These are phyloP conservation scores for Gymnocypris eckloni DNA, from an alignment of 2,797 vertebrate species.

Conservation along the genomic window DNA sequence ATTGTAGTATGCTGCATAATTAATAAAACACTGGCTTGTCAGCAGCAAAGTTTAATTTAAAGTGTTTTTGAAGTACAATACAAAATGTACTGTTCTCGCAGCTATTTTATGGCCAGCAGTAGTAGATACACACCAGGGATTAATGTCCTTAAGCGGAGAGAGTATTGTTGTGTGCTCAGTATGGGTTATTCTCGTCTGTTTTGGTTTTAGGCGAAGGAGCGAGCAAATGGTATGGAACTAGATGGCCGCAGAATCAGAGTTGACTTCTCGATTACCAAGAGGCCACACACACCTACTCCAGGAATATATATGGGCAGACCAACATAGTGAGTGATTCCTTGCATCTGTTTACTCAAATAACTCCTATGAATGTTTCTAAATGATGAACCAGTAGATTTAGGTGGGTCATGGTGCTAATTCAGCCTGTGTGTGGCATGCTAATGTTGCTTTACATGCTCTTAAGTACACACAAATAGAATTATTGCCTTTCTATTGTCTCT, in stretches of 20 bases:
- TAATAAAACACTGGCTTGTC: slow-evolving; percentile 1
- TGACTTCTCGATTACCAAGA: slow-evolving; percentile 96
- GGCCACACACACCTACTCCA: slow-evolving; percentile 94
- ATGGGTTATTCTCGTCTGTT: slow-evolving; percentile 13
- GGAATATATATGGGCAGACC: slow-evolving; percentile 98
- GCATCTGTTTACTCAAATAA: neutral
- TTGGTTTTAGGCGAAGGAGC: slow-evolving; percentile 88
- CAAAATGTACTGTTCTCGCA: neutral
- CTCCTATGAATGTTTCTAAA: neutral
- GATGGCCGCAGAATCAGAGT: slow-evolving; percentile 94
- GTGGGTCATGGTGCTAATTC: neutral
- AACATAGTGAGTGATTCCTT: slow-evolving; percentile 86
- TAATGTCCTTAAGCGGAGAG: neutral
- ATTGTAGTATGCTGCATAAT: neutral
- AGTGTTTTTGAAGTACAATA: neutral
- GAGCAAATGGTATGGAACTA: slow-evolving; percentile 96
- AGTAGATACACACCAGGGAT: neutral
- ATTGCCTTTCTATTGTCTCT: neutral
- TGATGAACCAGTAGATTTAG: neutral
- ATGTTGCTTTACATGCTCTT: neutral
- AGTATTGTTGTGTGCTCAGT: slow-evolving; percentile 9
- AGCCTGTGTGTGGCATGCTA: neutral
- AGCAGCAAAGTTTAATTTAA: neutral
- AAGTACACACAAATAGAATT: neutral
- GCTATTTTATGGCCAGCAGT: neutral